phyloP scores from a whole-genome alignment of 2,113 vertebrate species.

The Protomyctophum bolini region DNA sequence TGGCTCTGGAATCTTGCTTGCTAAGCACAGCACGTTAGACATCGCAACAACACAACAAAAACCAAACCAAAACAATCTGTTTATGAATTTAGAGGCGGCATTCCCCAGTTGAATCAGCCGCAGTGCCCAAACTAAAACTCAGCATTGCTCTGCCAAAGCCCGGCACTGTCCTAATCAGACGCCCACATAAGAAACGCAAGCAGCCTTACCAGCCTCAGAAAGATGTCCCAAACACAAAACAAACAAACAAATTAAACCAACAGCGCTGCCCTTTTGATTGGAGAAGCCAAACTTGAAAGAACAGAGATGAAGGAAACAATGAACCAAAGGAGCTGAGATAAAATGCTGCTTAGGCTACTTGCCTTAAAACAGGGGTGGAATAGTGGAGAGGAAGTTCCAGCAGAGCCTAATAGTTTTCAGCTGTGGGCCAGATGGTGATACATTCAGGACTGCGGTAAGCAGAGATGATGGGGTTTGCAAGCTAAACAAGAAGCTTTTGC shows the following conservation, averaged over 20 bases:
- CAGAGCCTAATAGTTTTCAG: slow-evolving; percentile 79
- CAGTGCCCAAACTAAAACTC: slow-evolving; percentile 42
- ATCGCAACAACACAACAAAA: slow-evolving; percentile 26
- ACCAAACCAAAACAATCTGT: slow-evolving; percentile 35
- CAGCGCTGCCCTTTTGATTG: slow-evolving; percentile 15
- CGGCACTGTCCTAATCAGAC: slow-evolving; percentile 20
- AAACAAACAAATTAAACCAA: neutral
- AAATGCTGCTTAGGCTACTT: slow-evolving; percentile 61
- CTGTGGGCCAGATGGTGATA: slow-evolving; percentile 80
- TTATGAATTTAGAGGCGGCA: slow-evolving; percentile 55
- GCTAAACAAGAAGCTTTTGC: slow-evolving; percentile 66
- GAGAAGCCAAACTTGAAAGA: slow-evolving; percentile 16
- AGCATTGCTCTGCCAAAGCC: slow-evolving; percentile 34
- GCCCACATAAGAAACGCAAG: slow-evolving; percentile 35
- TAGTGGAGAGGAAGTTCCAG: slow-evolving; percentile 75
- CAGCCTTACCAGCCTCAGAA: slow-evolving; percentile 36
- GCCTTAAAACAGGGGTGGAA: slow-evolving; percentile 63
- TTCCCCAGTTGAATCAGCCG: slow-evolving; percentile 54
- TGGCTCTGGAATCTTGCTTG: slow-evolving; percentile 50
- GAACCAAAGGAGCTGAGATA: slow-evolving; percentile 45
- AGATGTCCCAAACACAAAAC: slow-evolving; percentile 28
- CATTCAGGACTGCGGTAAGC: slow-evolving; percentile 56
- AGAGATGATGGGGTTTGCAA: slow-evolving; percentile 66
- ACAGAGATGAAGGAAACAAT: slow-evolving; percentile 55
- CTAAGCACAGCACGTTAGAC: slow-evolving; percentile 38